phyloP scores from a whole-genome alignment of 92 coral and sea anemone genomes.

The Epizoanthus rinbou region DNA sequence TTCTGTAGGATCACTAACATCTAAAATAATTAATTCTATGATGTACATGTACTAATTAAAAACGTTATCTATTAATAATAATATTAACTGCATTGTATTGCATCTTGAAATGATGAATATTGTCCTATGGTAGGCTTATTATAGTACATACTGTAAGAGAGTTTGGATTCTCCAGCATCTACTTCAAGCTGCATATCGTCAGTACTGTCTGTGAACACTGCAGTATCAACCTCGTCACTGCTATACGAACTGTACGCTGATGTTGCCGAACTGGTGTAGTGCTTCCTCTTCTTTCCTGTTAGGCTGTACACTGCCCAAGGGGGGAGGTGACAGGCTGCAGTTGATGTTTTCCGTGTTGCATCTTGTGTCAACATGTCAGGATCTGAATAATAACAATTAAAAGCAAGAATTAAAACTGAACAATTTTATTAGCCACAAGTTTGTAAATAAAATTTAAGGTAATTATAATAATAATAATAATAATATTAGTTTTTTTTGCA shows the following conservation, averaged over 20 bases:
- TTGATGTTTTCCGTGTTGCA: constrained; percentile 6
- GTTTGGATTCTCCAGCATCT: constrained; percentile 73
- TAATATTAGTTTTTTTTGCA: too few species aligned
- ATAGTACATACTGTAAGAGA: constrained; percentile 60
- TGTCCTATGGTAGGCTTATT: too few species aligned
- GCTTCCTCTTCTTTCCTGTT: not conserved
- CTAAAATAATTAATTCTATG: too few species aligned
- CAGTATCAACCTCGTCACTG: constrained; percentile 60
- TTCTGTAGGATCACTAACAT: too few species aligned
- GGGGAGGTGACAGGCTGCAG: constrained; percentile 38
- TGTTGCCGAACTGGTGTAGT: constrained; percentile 52
- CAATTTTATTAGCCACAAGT: too few species aligned
- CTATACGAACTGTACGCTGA: constrained; percentile 71
- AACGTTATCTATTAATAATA: too few species aligned
- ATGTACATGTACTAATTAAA: too few species aligned
- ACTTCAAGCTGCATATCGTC: constrained; percentile 32
- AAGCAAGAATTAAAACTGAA: too few species aligned
- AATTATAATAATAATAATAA: not conserved
- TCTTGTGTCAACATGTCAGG: constrained; percentile 48
- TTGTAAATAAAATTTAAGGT: too few species aligned
- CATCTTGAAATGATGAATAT: too few species aligned
- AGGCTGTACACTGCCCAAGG: constrained; percentile 38
- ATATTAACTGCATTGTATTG: too few species aligned
- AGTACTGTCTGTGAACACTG: constrained; percentile 41
- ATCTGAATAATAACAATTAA: not conserved